Base-by-base conservation (phyloP, 2,113 vertebrate genomes). In the Coreoperca whiteheadi region DNA sequence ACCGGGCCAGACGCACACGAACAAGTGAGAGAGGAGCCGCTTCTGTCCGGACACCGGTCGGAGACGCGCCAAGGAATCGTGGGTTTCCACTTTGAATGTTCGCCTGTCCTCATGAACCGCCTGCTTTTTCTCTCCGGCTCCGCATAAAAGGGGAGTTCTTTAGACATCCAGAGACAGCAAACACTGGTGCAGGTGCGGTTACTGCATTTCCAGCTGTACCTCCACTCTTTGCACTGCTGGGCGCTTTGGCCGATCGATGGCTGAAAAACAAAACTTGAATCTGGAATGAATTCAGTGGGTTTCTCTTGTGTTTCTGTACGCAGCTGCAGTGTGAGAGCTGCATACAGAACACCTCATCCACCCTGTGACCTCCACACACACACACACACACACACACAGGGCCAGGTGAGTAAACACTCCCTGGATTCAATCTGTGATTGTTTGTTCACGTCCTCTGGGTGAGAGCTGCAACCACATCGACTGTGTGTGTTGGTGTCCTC, bases 261-360 rank as follows among this genome's bases (percentile, higher is more conserved):
- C 51, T 59, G 57, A 79, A 74, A 69, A 84, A 54, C 48, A 69
- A 81, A 88, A 83, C 67, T 81, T 64, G 48, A 77, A 82, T 32
- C 54, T 28, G 34, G 69, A 74, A 88, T 84, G 82, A 74, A 84
- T 84, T 77, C 82, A 75, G 46, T 41, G 43, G 70, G 34, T 77
- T 87, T 77, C 59, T 82, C 23, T n/a, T 74, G 2, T 32, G 68
- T 72, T 79, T 86, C 78, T 72, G 73, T 79, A 84, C 77, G 48
- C 75, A 83, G 41, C 73, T 85, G 68, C 72, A 28, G 64, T 48
- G 70, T 79, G 46, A 84, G 84, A 18, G 85, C 83, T 53, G 86
- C 77, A 92, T 91, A 87, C 80, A 83, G 74, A 92, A 65, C 74
- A 64, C 59, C 60, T 81, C 46, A 84, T 86, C 68, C 57, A 72